Percentiles rank a stretch among this genome's conserved stretches.
Evolutionary conservation across 2,888 invertebrate species (phyloP).

Genomic region (Andrena marginata): DNA sequence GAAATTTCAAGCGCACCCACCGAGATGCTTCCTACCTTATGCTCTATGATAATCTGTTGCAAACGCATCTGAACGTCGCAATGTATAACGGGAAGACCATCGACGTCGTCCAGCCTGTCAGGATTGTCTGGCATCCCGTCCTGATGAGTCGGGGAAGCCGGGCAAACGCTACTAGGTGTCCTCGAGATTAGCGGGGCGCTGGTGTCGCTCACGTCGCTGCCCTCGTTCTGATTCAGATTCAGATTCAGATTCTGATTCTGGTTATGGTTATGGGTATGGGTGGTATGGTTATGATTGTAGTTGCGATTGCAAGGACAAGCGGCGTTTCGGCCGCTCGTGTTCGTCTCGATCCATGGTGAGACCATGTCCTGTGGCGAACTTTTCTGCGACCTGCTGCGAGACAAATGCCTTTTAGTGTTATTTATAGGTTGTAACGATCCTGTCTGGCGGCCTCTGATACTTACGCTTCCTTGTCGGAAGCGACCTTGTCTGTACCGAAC

Average conservation of each 20-base stretch:
- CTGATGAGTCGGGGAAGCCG: conserved; percentile 87
- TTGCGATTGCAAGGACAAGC: conserved; percentile 67
- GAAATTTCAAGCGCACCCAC: no score
- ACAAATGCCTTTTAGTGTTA: conserved; percentile 20
- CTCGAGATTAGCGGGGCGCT: conserved; percentile 86
- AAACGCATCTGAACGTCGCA: conserved; percentile 92
- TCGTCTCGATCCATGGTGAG: conserved; percentile 72
- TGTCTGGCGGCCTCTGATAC: conserved; percentile 46
- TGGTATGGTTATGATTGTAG: conserved; percentile 70
- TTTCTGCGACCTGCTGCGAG: conserved; percentile 67
- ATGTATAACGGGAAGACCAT: conserved; percentile 90
- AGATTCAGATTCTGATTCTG: conserved; percentile 67
- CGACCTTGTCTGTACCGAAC: conserved; percentile 52
- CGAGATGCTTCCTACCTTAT: conserved; percentile 87
- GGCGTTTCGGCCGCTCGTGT: conserved; percentile 57
- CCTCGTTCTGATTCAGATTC: conserved; percentile 75
- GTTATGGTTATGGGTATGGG: conserved; percentile 59
- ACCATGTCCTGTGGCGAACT: conserved; percentile 72
- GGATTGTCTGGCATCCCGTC: conserved; percentile 79
- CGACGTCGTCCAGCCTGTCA: conserved; percentile 88
- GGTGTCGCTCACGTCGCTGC: conserved; percentile 81
- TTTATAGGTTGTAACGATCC: not conserved
- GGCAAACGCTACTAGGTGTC: conserved; percentile 87
- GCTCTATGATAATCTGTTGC: conserved; percentile 92
- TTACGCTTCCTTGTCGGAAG: conserved; percentile 79